Conservation (phyloP, 2,797 vertebrate species). For the Acanthurus lineatus region DNA sequence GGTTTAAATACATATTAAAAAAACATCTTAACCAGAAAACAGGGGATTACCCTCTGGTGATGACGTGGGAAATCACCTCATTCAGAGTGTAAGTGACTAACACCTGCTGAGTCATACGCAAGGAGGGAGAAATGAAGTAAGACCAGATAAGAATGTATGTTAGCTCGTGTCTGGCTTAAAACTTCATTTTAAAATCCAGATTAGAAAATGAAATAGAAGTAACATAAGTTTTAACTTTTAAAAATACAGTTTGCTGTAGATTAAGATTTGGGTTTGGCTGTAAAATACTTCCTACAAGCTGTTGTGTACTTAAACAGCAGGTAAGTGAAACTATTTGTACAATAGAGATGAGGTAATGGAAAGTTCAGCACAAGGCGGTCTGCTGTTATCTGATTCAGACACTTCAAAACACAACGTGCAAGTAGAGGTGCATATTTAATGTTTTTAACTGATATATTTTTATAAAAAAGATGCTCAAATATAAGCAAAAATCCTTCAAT, state of each 20-base stretch:
- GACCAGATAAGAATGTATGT: background rate
- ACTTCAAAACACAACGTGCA: background rate
- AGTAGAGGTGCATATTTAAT: no score
- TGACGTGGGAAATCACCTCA: slow-evolving; percentile 9
- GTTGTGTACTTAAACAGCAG: background rate
- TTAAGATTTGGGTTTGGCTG: background rate
- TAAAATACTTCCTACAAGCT: background rate
- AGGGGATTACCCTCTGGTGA: background rate
- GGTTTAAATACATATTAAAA: background rate
- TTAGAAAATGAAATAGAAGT: background rate
- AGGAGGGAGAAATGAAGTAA: background rate
- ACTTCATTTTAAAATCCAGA: background rate
- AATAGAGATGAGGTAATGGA: background rate
- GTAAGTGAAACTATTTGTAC: background rate
- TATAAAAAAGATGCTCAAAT: no score
- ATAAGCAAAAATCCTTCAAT: no score
- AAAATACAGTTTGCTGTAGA: no score
- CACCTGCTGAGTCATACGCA: slow-evolving; percentile 17
- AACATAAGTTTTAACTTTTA: background rate
- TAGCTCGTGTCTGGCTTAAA: background rate
- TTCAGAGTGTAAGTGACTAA: no score
- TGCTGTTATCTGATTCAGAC: background rate
- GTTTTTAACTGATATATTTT: no score
- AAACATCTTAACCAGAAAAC: background rate
- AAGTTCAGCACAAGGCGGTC: background rate